These are phyloP conservation scores for Orchestes rusci DNA, from an alignment of 2,888 invertebrate genomes.

Conservation along the genomic window DNA sequence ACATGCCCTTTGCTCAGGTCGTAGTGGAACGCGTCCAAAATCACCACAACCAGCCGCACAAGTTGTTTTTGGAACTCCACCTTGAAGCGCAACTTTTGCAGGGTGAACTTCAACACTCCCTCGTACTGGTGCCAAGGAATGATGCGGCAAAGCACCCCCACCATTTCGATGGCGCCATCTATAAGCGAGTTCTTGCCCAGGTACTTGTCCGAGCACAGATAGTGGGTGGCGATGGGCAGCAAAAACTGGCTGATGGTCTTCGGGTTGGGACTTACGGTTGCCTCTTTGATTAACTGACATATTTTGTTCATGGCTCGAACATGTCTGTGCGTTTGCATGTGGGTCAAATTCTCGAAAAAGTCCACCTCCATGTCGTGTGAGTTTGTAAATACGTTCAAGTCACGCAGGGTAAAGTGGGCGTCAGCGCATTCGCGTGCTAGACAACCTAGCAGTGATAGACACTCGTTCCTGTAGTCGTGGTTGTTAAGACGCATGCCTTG, in stretches of 20 bases:
- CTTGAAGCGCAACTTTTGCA: constrained; percentile 65
- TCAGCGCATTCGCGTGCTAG: constrained; percentile 66
- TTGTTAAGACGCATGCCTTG: constrained; percentile 66
- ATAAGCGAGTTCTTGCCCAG: constrained; percentile 70
- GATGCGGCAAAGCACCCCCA: constrained; percentile 67
- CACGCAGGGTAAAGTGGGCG: constrained; percentile 62
- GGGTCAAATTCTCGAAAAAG: constrained; percentile 90
- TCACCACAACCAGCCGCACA: constrained; percentile 65
- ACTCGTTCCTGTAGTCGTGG: constrained; percentile 62
- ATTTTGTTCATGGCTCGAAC: constrained; percentile 76
- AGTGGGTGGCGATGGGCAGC: constrained; percentile 74
- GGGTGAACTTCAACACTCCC: constrained; percentile 70
- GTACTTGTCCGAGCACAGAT: constrained; percentile 71
- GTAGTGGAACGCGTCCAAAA: constrained; percentile 89
- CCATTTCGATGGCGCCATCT: constrained; percentile 76
- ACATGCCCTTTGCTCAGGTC: constrained; percentile 60
- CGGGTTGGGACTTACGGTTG: constrained; percentile 53
- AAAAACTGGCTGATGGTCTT: constrained; percentile 77
- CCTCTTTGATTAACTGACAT: constrained; percentile 56
- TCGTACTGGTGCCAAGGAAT: constrained; percentile 90
- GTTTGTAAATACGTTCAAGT: constrained; percentile 61
- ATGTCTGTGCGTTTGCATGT: constrained; percentile 80
- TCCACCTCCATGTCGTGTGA: constrained; percentile 77
- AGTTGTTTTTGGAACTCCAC: constrained; percentile 76
- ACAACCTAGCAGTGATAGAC: constrained; percentile 69